These are phyloP conservation scores for Halcyon leucocephala DNA, from an alignment of 2,797 vertebrate species.

Conservation along the genomic window DNA sequence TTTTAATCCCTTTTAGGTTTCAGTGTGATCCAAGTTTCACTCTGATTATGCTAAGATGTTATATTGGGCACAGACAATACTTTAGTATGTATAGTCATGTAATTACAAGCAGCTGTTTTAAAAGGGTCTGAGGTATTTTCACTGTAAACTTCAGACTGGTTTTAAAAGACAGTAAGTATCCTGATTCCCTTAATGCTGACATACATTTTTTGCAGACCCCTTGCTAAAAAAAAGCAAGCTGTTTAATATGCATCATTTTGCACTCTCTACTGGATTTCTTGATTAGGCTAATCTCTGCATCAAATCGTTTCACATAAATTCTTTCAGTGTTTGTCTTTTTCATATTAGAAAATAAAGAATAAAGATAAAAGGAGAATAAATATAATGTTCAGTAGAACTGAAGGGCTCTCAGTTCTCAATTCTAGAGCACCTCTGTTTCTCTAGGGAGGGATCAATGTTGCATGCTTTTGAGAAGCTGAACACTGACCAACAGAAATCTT, in stretches of 20 bases:
- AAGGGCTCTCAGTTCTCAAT: neutral
- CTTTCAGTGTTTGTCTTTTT: neutral
- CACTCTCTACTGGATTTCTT: neutral
- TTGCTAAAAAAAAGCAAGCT: neutral
- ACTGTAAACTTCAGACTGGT: neutral
- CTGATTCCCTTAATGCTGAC: neutral
- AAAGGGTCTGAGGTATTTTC: neutral
- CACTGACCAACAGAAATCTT: neutral
- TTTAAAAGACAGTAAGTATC: neutral
- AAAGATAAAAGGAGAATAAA: neutral
- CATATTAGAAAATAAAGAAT: neutral
- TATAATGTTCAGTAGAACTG: neutral
- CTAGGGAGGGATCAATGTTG: neutral
- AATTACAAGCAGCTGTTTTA: neutral
- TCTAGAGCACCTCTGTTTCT: neutral
- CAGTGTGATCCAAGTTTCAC: neutral
- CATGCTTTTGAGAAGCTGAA: neutral
- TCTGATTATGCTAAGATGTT: neutral
- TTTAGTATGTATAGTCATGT: neutral
- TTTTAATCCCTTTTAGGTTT: conserved; percentile 10
- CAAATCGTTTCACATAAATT: neutral
- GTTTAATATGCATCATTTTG: neutral
- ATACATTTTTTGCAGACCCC: neutral
- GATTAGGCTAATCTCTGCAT: neutral
- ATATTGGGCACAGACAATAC: neutral